Percentiles rank a stretch among this genome's conserved stretches.
phyloP scores from a whole-genome alignment of 2,888 invertebrate species.

The Mycogona germanica region DNA sequence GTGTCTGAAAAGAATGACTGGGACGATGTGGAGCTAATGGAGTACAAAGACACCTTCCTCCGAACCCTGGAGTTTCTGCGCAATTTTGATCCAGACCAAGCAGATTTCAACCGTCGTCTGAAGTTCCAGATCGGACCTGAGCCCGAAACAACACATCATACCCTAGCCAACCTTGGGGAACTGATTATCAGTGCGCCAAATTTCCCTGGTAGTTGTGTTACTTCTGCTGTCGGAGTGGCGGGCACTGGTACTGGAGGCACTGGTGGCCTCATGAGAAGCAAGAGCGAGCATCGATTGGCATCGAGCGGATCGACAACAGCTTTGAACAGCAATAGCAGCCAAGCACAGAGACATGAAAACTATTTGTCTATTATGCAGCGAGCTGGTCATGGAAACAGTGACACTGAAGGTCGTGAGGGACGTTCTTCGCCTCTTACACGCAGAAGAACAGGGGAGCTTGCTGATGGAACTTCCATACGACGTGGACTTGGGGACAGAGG shows the following conservation, averaged over 20 bases:
- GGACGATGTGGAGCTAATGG: conserved; percentile 86
- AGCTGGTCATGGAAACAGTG: conserved; percentile 38
- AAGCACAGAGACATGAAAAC: conserved; percentile 58
- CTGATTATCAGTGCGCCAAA: conserved; percentile 59
- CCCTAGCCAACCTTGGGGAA: conserved; percentile 81
- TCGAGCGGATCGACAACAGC: conserved; percentile 50
- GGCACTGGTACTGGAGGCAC: neutral
- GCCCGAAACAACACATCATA: conserved; percentile 77
- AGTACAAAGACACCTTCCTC: conserved; percentile 89
- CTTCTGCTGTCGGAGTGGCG: conserved; percentile 31
- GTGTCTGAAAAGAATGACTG: conserved; percentile 60
- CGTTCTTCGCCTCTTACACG: conserved; percentile 36
- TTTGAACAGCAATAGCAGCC: too few relatives aligned
- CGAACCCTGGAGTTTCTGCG: conserved; percentile 89
- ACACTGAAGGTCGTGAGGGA: conserved; percentile 46
- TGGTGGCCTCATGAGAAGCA: conserved; percentile 70
- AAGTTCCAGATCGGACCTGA: conserved; percentile 81
- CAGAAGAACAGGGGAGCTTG: conserved; percentile 22
- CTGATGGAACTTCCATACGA: conserved; percentile 10
- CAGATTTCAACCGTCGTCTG: conserved; percentile 69
- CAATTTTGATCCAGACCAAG: conserved; percentile 87
- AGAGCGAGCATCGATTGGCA: conserved; percentile 76
- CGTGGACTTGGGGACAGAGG: conserved; percentile 15
- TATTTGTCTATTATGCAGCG: conserved; percentile 56
- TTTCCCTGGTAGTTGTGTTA: conserved; percentile 35